Conservation (phyloP, 2,797 vertebrate genomes). For the Propithecus deckenii region DNA sequence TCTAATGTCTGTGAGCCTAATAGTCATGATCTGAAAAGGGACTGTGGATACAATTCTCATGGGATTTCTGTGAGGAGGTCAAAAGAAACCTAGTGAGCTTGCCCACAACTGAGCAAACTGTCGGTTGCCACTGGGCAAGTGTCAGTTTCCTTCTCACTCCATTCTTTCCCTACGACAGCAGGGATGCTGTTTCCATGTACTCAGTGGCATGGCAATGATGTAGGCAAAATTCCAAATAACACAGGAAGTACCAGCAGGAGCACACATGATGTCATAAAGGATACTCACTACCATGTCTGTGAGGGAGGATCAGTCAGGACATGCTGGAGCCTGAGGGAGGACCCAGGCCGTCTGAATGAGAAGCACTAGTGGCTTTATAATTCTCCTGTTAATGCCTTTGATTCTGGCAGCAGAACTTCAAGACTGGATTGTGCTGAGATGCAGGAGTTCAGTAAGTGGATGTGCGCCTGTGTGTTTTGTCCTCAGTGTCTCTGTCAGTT, state of each 20-base stretch:
- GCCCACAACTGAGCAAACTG: neutral
- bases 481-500: neutral
- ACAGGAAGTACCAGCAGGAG: neutral
- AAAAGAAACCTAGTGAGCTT: neutral
- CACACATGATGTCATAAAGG: neutral
- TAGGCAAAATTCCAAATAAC: neutral
- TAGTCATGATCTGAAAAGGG: neutral
- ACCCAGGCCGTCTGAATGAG: neutral
- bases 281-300: neutral
- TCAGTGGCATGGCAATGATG: neutral
- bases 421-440: neutral
- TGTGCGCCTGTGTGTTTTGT: neutral
- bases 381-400: neutral
- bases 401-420: neutral
- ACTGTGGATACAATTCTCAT: neutral
- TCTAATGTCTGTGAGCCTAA: neutral
- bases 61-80: neutral
- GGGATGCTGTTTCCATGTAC: neutral
- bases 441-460: neutral
- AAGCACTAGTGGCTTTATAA: neutral
- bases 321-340: neutral
- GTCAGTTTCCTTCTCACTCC: too few species aligned
- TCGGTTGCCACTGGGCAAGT: neutral
- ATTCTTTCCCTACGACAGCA: neutral
- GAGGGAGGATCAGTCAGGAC: neutral